Evolutionary conservation across 2,888 invertebrate species (phyloP).

Genomic region (Panzeria rudis): DNA sequence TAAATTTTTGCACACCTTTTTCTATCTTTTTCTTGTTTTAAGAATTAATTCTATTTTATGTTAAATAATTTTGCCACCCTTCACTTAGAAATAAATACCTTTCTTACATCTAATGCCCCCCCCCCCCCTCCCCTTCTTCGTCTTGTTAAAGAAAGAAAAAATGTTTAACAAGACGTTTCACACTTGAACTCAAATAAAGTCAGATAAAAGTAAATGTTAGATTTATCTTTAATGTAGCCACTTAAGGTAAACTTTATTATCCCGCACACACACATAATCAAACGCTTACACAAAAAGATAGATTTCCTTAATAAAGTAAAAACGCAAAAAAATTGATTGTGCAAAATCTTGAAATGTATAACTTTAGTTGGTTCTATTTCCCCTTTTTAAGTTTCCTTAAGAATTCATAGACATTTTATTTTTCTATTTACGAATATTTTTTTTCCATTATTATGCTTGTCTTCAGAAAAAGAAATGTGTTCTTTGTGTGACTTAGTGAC

Average conservation of each 20-base stretch:
- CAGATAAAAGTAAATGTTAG: conserved; percentile 67
- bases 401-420: conserved; percentile 47
- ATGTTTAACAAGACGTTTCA: conserved; percentile 72
- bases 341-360: conserved; percentile 23
- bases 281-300: conserved; percentile 24
- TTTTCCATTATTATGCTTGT: conserved; percentile 39
- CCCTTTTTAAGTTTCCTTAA: conserved; percentile 46
- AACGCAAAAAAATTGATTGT: conserved; percentile 9
- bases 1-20: conserved; percentile 58
- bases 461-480: conserved; percentile 23
- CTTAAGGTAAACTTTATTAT: conserved; percentile 73
- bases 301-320: conserved; percentile 59
- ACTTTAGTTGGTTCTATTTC: conserved; percentile 27
- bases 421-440: conserved; percentile 33
- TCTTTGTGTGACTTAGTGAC: conserved; percentile 67
- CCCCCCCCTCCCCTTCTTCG: neutral
- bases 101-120: neutral
- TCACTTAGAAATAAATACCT: neutral
- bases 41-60: conserved; percentile 5
- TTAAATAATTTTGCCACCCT: conserved; percentile 10
- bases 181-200: conserved; percentile 70
- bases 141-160: neutral
- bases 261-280: conserved; percentile 3
- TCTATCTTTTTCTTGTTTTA: neutral
- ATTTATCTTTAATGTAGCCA: conserved; percentile 73